phyloP scores from a whole-genome alignment of 2,888 invertebrate genomes.

The Pollenia labialis region DNA sequence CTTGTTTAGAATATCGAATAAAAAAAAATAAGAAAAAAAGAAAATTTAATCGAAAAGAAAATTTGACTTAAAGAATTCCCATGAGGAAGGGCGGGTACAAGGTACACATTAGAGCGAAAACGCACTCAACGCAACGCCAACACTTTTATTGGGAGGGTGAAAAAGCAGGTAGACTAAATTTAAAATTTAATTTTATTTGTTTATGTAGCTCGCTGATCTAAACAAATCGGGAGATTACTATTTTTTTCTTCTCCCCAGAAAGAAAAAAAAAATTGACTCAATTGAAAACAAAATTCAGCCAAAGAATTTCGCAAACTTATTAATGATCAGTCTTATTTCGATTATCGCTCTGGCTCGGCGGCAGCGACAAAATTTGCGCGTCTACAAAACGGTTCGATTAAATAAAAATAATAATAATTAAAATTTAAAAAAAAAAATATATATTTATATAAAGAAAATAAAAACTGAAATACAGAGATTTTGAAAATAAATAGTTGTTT shows the following conservation, averaged over 20 bases:
- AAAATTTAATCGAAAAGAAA: not conserved
- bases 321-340: constrained; percentile 78
- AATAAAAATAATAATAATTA: constrained; percentile 1
- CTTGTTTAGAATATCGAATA: constrained; percentile 50
- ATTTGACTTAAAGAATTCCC: not conserved
- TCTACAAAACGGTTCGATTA: constrained; percentile 42
- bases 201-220: constrained; percentile 42
- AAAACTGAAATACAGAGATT: not conserved
- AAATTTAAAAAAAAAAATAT: constrained; percentile 16
- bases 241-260: constrained; percentile 21
- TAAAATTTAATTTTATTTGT: constrained; percentile 24
- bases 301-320: constrained; percentile 69
- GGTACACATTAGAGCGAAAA: not conserved
- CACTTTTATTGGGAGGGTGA: not conserved
- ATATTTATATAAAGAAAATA: not conserved
- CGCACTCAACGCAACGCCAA: constrained; percentile 12
- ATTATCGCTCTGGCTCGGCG: constrained; percentile 78
- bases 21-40: constrained; percentile 12
- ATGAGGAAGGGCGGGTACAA: constrained; percentile 9
- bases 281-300: constrained; percentile 63
- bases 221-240: constrained; percentile 61
- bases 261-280: constrained; percentile 43
- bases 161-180: constrained; percentile 1
- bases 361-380: constrained; percentile 74
- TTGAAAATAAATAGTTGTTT: not conserved